Evolutionary conservation across 2,113 vertebrate genomes (phyloP).

Genomic region (Gyps fulvus): DNA sequence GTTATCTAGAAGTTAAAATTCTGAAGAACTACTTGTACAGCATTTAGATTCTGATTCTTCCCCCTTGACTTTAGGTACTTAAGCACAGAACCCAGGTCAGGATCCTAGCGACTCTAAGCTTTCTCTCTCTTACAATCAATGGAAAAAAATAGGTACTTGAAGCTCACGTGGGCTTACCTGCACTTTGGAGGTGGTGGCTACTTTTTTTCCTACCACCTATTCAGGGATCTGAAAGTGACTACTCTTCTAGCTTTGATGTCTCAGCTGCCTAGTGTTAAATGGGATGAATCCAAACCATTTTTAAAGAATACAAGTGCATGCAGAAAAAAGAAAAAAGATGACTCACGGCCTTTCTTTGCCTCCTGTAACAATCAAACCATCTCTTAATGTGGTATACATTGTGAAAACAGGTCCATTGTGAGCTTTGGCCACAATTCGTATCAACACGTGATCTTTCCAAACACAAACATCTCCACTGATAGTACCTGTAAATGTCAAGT

Average conservation of each 20-base stretch:
- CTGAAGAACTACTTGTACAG: background rate
- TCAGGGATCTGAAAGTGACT: background rate
- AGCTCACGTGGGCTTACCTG: background rate
- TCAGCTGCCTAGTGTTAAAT: background rate
- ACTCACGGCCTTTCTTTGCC: conserved; percentile 99
- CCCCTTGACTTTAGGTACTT: background rate
- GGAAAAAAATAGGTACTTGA: background rate
- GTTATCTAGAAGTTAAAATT: background rate
- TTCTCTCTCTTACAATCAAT: background rate
- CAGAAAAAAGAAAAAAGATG: background rate
- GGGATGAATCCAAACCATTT: background rate
- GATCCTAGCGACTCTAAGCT: background rate
- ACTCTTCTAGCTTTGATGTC: background rate
- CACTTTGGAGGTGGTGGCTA: background rate
- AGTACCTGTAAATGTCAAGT: conserved; percentile 99
- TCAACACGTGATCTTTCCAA: conserved; percentile 95
- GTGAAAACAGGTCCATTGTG: conserved; percentile 98
- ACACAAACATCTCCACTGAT: conserved; percentile 99
- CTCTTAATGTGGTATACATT: conserved; percentile 96
- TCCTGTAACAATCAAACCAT: conserved; percentile 95
- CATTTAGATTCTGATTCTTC: background rate
- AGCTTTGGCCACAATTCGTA: conserved; percentile 96
- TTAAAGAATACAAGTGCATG: background rate
- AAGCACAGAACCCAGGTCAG: background rate
- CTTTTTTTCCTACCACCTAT: background rate